These are phyloP conservation scores for Felis catus DNA, from an alignment of 2,113 vertebrate genomes.

Conservation along the genomic window DNA sequence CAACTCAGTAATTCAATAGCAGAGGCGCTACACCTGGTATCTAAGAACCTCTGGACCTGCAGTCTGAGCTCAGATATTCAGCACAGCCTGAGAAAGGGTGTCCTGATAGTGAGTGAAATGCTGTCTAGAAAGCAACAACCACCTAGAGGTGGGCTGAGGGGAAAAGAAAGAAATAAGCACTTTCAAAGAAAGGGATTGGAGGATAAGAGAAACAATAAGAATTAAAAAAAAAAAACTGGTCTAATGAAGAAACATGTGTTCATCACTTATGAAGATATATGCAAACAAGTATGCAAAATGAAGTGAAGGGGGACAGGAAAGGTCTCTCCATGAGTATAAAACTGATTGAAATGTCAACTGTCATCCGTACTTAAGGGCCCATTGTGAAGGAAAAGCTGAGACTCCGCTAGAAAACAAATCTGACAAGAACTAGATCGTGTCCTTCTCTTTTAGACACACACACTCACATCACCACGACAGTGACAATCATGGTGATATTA, in stretches of 20 bases:
- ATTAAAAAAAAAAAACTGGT: neutral
- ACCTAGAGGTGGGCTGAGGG: neutral
- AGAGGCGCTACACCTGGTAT: neutral
- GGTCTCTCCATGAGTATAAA: neutral
- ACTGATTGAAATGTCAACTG: neutral
- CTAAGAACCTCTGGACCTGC: neutral
- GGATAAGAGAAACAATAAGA: neutral
- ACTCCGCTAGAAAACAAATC: neutral
- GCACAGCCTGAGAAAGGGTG: neutral
- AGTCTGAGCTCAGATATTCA: neutral
- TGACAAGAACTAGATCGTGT: neutral
- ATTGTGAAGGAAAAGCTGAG: slow-evolving; percentile 5
- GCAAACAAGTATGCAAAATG: neutral
- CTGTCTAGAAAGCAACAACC: neutral
- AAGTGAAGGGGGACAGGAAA: neutral
- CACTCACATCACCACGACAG: too few relatives aligned
- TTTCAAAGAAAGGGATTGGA: slow-evolving; percentile 1
- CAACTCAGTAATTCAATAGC: neutral
- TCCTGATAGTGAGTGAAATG: neutral
- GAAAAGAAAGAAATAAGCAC: neutral
- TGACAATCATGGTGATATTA: neutral
- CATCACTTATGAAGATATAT: slow-evolving; percentile 2
- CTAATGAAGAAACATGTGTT: neutral
- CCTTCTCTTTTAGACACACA: neutral
- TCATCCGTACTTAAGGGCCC: neutral